Evolutionary conservation across 2,113 vertebrate genomes (phyloP), one percentile per base, ranked within the genome.

Genomic region (Pseudopipra pipra): DNA sequence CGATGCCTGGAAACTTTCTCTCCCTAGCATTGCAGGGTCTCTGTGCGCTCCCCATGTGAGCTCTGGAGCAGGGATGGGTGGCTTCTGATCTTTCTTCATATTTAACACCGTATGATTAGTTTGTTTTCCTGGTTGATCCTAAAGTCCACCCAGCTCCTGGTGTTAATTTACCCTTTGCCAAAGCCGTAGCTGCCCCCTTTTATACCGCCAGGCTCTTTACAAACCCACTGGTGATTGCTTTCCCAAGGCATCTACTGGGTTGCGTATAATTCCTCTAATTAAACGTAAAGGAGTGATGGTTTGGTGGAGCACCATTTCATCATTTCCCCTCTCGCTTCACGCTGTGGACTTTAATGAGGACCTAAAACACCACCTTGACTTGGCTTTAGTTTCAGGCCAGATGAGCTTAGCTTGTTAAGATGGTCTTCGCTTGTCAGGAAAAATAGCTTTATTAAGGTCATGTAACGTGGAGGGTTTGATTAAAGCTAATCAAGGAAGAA

Each of bases 401-500:
- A 98, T 96, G 97, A 98, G 95, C 95, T 96, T 85, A 87, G 94
- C 97, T 98, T 98, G 96, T 98, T 98, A 98, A 98, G 97, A 96
- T 24, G 2, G 94, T 96, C 97, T 98, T 97, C 37, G 49, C 95
- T 97, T 97, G 97, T 98, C 96, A 96, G 95, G 97, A 97, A 97
- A 98, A 98, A 98, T 93, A 97, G 96, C 97, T 98, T 97, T 98
- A 98, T 98, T 98, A 97, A 97, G 97, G 96, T 97, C 96, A 94
- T 89, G 94, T 63, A 97, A 98, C 10, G 33, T 2, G 1, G 55
- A 96, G 86, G 91, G 93, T 97, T 98, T 97, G 97, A 97, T 98
- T 98, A 97, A 97, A 97, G 97, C 97, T 98, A 97, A 97, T 97
- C 97, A 97, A 98, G 95, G 94, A 97, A 96, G 94, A 92, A 97